Percentiles rank a stretch among this genome's conserved stretches.
phyloP scores from a whole-genome alignment of 1,140 invertebrate genomes.

The Sogatella furcifera region DNA sequence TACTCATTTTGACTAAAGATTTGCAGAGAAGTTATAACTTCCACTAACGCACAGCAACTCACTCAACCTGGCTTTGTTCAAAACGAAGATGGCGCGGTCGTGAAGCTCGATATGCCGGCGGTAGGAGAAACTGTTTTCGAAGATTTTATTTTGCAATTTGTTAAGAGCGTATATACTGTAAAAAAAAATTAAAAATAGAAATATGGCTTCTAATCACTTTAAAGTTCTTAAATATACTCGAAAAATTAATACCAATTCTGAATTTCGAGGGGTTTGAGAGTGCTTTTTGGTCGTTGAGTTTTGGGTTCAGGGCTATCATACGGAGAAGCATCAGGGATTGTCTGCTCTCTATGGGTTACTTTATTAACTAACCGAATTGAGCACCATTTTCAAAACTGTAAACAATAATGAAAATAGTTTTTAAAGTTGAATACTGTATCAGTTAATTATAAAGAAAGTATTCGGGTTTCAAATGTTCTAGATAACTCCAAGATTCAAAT shows the following conservation, averaged over 20 bases:
- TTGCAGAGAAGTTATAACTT: conserved; percentile 18
- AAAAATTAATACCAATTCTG: conserved; percentile 10
- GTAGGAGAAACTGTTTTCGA: conserved; percentile 26
- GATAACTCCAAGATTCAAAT: too few relatives aligned
- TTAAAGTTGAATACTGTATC: too few relatives aligned
- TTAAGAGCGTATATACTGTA: not conserved
- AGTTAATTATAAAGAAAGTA: too few relatives aligned
- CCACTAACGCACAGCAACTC: conserved; percentile 24
- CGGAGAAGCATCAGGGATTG: not conserved
- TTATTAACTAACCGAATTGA: too few relatives aligned
- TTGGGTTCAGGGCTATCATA: conserved; percentile 34
- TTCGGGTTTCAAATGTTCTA: too few relatives aligned
- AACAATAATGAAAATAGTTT: too few relatives aligned
- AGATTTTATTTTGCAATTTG: not conserved
- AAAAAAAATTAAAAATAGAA: too few relatives aligned
- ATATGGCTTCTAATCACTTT: too few relatives aligned
- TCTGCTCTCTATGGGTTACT: too few relatives aligned
- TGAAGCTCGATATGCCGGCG: conserved; percentile 43
- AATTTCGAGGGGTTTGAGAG: conserved; percentile 45
- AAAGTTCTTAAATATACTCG: not conserved
- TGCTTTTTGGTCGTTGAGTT: conserved; percentile 26
- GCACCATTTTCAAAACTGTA: too few relatives aligned
- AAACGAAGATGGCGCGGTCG: conserved; percentile 73
- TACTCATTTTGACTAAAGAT: conserved; percentile 62
- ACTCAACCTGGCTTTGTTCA: conserved; percentile 49